Conservation (phyloP, 2,113 vertebrate species). For the Myrmophylax atrothorax region DNA sequence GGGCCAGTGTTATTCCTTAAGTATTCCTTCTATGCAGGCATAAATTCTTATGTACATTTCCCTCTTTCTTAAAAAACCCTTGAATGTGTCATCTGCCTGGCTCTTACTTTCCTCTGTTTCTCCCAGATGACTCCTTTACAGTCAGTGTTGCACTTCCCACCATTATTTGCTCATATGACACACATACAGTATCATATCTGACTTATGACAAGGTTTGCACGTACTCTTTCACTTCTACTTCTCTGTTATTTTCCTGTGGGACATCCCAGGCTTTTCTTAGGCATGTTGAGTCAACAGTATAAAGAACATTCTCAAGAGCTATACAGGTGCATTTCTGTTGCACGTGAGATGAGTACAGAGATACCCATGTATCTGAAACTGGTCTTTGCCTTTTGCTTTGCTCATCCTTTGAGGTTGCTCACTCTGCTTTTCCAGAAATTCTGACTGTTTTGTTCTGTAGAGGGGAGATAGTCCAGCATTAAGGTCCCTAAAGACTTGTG, state of each 20-base stretch:
- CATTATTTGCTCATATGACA: background rate
- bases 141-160: background rate
- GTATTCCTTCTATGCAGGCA: background rate
- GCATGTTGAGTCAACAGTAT: background rate
- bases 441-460: background rate
- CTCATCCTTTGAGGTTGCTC: background rate
- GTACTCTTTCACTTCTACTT: background rate
- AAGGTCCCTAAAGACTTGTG: background rate
- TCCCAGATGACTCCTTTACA: background rate
- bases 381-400: background rate
- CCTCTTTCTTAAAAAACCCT: background rate
- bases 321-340: background rate
- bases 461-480: background rate
- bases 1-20: background rate
- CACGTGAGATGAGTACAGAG: fast-evolving
- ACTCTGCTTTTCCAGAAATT: background rate
- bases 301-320: background rate
- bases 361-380: background rate
- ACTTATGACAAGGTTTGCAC: background rate
- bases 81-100: background rate
- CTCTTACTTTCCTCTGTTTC: background rate
- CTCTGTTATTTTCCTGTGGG: background rate
- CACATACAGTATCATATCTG: fast-evolving
- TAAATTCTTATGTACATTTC: background rate
- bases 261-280: background rate